These are phyloP conservation scores for Blastomussa wellsi DNA, from an alignment of 92 coral and sea anemone genomes.

Conservation along the genomic window DNA sequence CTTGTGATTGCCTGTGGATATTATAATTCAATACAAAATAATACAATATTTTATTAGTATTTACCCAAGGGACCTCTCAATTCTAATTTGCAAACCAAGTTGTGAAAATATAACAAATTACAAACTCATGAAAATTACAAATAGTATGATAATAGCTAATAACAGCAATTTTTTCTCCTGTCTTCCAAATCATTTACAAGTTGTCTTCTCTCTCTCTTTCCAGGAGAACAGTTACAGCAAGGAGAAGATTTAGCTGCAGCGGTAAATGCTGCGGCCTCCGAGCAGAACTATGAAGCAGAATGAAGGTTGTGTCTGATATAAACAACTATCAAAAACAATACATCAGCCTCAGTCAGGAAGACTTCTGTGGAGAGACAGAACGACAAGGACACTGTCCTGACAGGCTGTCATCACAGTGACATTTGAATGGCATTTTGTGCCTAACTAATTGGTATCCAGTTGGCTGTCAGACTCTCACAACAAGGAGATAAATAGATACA, in stretches of 20 bases:
- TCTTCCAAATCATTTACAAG: no score
- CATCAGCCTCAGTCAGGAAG: not conserved
- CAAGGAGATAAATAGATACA: not conserved
- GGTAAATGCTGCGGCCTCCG: constrained; percentile 90
- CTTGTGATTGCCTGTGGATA: not conserved
- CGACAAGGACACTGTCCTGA: not conserved
- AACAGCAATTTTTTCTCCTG: no score
- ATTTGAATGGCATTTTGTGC: not conserved
- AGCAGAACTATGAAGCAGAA: constrained; percentile 90
- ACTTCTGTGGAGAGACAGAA: not conserved
- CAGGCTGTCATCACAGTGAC: not conserved
- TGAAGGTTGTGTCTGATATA: constrained; percentile 26
- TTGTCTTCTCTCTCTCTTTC: not conserved
- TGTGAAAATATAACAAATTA: no score
- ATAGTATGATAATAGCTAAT: no score
- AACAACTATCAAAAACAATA: not conserved
- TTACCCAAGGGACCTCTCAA: no score
- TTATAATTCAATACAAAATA: no score
- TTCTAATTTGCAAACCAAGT: no score
- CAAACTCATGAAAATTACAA: no score
- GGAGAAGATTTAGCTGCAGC: constrained; percentile 94
- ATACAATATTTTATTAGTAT: no score
- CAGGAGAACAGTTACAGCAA: constrained; percentile 84
- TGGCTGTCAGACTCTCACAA: not conserved
- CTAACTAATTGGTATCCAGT: not conserved